These are phyloP conservation scores for Tetraneura akinire DNA, from an alignment of 1,140 invertebrate species.

Conservation along the genomic window DNA sequence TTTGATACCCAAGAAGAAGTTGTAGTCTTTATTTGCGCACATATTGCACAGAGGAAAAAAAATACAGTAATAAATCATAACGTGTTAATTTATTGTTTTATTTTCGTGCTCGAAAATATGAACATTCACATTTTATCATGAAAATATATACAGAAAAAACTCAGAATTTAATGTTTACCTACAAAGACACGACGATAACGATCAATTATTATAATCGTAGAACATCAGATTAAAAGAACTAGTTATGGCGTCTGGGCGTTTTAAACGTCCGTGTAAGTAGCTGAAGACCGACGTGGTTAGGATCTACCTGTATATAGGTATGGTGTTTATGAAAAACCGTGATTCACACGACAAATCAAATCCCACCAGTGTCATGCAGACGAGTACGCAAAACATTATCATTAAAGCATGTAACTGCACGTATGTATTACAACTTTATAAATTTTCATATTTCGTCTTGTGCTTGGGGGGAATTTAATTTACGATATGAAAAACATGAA, in stretches of 20 bases:
- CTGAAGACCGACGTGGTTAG: background rate
- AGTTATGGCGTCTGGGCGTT: background rate
- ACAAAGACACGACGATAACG: background rate
- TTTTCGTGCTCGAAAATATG: background rate
- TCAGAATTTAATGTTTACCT: background rate
- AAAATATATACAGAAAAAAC: background rate
- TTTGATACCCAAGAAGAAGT: no score
- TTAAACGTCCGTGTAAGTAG: background rate
- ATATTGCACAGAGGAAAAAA: no score
- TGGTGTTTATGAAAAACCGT: background rate
- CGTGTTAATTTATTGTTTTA: constrained; percentile 26
- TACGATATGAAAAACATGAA: no score
- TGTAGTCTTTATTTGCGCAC: no score
- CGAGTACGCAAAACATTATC: background rate
- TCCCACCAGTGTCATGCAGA: background rate
- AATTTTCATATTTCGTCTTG: background rate
- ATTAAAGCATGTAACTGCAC: background rate
- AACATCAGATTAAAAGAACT: constrained; percentile 3
- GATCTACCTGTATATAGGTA: no score
- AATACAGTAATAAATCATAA: background rate
- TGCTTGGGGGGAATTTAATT: no score
- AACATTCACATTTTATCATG: background rate
- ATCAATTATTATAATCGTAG: background rate
- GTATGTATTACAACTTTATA: background rate
- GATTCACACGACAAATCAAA: constrained; percentile 36